Conservation (phyloP, 2,113 vertebrate genomes). For the Siniperca knerii region DNA sequence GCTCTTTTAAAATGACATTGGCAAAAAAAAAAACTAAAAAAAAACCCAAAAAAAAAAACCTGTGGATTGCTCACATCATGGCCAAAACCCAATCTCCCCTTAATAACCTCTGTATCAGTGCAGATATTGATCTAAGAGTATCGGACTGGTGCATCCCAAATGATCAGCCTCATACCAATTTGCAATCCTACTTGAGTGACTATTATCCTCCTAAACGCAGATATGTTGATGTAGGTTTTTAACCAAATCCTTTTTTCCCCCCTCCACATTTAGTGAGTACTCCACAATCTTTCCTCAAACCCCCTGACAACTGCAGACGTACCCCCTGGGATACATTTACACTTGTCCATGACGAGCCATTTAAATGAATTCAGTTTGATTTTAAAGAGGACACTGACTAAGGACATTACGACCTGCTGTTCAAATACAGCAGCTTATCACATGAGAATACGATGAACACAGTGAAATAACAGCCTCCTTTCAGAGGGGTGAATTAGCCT, state of each 20-base stretch:
- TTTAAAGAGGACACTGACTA: background rate
- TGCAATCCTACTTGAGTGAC: too few species aligned
- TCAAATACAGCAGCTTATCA: constrained; percentile 6
- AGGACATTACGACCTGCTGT: constrained; percentile 21
- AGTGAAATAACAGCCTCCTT: constrained; percentile 12
- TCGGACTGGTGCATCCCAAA: background rate
- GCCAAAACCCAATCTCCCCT: background rate
- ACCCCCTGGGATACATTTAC: background rate
- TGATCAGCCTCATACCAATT: background rate
- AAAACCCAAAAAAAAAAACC: background rate
- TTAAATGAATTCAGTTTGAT: constrained; percentile 10
- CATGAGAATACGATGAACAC: background rate
- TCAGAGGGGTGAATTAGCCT: constrained; percentile 4
- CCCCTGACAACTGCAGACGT: background rate
- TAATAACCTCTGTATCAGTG: background rate
- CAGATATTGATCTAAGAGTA: background rate
- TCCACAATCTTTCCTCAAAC: background rate
- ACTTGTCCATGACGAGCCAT: background rate
- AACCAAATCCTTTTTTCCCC: background rate
- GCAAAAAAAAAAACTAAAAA: background rate
- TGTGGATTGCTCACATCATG: background rate
- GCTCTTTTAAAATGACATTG: too few species aligned
- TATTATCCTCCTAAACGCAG: background rate
- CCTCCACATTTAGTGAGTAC: background rate
- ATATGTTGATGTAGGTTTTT: too few species aligned